Percentiles rank a stretch among this genome's conserved stretches.
These are phyloP conservation scores for Diloba caeruleocephala DNA, from an alignment of 2,888 invertebrate species.

Conservation along the genomic window DNA sequence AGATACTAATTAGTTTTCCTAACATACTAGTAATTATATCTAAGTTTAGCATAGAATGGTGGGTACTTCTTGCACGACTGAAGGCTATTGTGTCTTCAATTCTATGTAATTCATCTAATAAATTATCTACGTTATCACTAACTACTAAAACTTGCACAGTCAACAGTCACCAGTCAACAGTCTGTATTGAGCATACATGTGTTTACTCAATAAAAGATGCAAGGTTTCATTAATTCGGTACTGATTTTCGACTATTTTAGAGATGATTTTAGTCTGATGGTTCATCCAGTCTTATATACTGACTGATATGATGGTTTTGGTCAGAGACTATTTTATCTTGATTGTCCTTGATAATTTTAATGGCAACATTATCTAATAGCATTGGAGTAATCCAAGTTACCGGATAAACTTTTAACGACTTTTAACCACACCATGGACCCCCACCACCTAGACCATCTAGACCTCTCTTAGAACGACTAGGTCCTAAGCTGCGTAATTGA, in stretches of 20 bases:
- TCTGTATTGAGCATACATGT: background rate
- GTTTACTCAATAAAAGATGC: background rate
- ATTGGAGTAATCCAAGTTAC: background rate
- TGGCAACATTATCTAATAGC: background rate
- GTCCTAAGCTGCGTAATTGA: background rate
- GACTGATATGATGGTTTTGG: background rate
- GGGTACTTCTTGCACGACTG: background rate
- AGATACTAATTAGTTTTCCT: background rate
- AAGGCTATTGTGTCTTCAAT: background rate
- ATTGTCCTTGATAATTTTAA: background rate
- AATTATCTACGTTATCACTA: no score
- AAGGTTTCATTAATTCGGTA: background rate
- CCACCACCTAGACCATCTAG: constrained; percentile 1
- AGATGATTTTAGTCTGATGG: background rate
- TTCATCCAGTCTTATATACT: background rate
- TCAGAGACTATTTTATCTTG: background rate
- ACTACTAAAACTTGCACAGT: background rate
- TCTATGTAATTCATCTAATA: background rate
- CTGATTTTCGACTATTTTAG: background rate
- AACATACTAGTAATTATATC: background rate
- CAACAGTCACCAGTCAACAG: background rate
- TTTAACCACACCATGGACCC: no score
- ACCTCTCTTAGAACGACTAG: background rate
- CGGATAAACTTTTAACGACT: background rate
- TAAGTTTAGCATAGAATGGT: constrained; percentile 1